Percentiles rank a stretch among this genome's conserved stretches.
Evolutionary conservation across 2,888 invertebrate species (phyloP).

Genomic region (Scaptomyza cyrtandrae): DNA sequence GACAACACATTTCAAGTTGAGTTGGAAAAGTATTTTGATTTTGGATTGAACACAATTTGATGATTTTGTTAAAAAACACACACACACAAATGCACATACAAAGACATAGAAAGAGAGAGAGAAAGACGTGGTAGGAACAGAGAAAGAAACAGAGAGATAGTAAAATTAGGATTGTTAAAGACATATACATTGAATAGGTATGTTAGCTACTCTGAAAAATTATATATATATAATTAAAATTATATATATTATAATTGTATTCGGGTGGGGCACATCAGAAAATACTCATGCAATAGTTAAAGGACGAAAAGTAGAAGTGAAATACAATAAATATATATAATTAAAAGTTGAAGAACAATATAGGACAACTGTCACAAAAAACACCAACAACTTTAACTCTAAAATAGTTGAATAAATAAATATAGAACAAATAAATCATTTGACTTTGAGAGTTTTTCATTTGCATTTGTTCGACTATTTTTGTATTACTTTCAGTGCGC

Average conservation of each 20-base stretch:
- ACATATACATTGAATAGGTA: too few species aligned
- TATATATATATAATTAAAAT: too few species aligned
- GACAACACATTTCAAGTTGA: slow-evolving; percentile 45
- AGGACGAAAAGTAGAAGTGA: slow-evolving; percentile 30
- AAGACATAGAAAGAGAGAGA: slow-evolving; percentile 41
- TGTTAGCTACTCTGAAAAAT: slow-evolving; percentile 15
- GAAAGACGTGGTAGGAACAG: slow-evolving; percentile 12
- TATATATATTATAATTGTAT: too few species aligned
- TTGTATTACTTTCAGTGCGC: slow-evolving; percentile 14
- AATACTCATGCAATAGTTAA: slow-evolving; percentile 55
- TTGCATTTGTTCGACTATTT: slow-evolving; percentile 11
- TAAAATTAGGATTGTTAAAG: slow-evolving; percentile 41
- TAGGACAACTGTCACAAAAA: background rate
- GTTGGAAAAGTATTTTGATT: slow-evolving; percentile 50
- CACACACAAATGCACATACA: slow-evolving; percentile 39
- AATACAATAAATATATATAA: slow-evolving; percentile 17
- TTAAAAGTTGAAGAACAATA: slow-evolving; percentile 5
- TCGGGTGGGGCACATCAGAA: slow-evolving; percentile 18
- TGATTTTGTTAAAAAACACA: slow-evolving; percentile 65
- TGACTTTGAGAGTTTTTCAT: background rate
- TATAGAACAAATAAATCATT: background rate
- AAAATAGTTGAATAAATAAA: background rate
- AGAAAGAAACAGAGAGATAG: slow-evolving; percentile 4
- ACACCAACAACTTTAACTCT: slow-evolving; percentile 2
- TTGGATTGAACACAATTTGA: slow-evolving; percentile 71